Base-by-base conservation (phyloP, 2,888 invertebrate species). In the Torymus tubicola region DNA sequence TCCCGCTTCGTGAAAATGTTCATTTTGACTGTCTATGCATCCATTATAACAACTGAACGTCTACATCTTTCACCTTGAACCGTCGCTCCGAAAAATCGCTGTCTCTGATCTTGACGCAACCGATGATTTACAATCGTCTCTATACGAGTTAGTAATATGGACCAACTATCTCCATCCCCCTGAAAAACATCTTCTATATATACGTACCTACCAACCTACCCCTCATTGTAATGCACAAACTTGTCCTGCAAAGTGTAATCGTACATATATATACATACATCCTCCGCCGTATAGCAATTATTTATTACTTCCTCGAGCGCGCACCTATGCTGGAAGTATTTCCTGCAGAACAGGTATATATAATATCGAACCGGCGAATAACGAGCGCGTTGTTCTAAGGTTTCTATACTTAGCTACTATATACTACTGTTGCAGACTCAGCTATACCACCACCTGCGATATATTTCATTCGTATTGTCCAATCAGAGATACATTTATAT, bases 341-440 rank as follows among this genome's bases (percentile, higher is more conserved):
- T 80, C 65, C 70, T 75, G 80, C 74, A 74, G 18, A 52, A 79
- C 74, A 64, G 74, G 74, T 79, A 57, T 58, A 12, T 42, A n/a
- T 58, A 57, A 24, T 24, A n/a, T 24, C 13, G 31, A 57, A 11
- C n/a, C 24, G 2, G 64, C 31, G 42, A 67, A 52, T 13, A 11
- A 18, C 65, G 14, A 18, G 8, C n/a, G 50, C 52, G 52, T 10
- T 67, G 18, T 67, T 18, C 52, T 67, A 50, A 67, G 65, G 50
- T 67, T 50, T 67, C 24, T 24, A 3, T 3, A 2, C n/a, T n/a
- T n/a, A n/a, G 24, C 24, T 24, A 3, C 24, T 24, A 3, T 2
- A 3, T 3, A 2, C 24, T 24, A 24, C 24, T 3, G 2, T 3
- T 24, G 24, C 24, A 24, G 24, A 24, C 2, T 2, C 24, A 24